Evolutionary conservation across 2,797 vertebrate genomes (phyloP), one percentile per base, ranked within the genome.

Genomic region (Percopsis omiscomaycus): DNA sequence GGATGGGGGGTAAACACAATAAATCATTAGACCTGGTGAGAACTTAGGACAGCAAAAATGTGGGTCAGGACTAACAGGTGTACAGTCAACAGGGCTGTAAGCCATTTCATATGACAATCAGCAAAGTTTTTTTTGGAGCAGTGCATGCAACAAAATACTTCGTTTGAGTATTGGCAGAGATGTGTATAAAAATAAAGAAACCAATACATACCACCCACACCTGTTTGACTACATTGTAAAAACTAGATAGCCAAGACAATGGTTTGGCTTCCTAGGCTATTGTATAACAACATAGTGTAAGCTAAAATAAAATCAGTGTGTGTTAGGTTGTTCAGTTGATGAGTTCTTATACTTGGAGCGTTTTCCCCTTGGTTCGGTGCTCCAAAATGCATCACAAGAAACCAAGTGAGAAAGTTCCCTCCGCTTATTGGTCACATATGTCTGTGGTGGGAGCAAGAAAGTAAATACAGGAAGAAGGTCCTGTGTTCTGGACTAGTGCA

Each of bases 51-150:
- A 48, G 47, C n/a, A 1, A 10, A 5, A 48, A 13, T 13, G 47
- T 13, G 12, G n/a, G 12, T 15, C 47, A 13, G 2, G n/a, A 3
- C 47, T 48, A 13, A 48, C 47, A 48, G 81, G 75, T 84, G 82
- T 55, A 46, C 42, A 71, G 78, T 83, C 81, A 80, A 68, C 83
- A 69, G 69, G 73, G 76, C 72, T 75, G 77, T 70, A 47, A 61
- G 37, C 55, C 57, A 61, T 22, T 46, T 56, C 11, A 8, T 14
- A 46, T 12, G 66, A 74, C 66, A 69, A 80, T 69, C 52, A 68
- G 53, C 60, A 63, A 62, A 57, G 64, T 44, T 73, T 29, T 57
- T 1, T 8, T 15, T 64, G 45, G 45, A 28, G 52, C 9, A 0
- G 14, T 64, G 55, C 64, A 44, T 45, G 14, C 37, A 42, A 60